These are phyloP conservation scores for Entomobrya multifasciata DNA, from an alignment of 2,888 invertebrate species.

Conservation along the genomic window DNA sequence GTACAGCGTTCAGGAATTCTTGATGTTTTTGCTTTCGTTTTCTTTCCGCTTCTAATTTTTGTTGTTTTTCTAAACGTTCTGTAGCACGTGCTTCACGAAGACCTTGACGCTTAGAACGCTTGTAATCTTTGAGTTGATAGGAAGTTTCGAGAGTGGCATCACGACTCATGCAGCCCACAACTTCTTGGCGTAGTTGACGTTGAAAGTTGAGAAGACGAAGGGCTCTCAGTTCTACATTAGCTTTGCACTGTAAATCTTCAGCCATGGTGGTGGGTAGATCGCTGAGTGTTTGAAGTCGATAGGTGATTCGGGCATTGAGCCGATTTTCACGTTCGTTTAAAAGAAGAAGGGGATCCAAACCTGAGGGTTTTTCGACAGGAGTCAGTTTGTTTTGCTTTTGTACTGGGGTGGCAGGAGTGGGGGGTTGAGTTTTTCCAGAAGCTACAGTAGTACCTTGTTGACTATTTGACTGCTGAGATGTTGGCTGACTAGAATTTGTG, in stretches of 20 bases:
- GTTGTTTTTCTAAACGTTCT: conserved; percentile 85
- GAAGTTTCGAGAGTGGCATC: conserved; percentile 85
- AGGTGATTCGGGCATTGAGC: conserved; percentile 83
- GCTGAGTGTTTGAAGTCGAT: conserved; percentile 83
- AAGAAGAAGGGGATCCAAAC: conserved; percentile 84
- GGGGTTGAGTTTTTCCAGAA: conserved; percentile 60
- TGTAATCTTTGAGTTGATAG: conserved; percentile 84
- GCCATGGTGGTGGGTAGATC: conserved; percentile 83
- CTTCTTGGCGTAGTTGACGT: conserved; percentile 82
- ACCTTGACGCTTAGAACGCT: conserved; percentile 84
- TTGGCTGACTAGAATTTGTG: conserved; percentile 50
- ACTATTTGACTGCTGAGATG: conserved; percentile 32
- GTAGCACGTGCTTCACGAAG: conserved; percentile 85
- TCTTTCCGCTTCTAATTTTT: conserved; percentile 85
- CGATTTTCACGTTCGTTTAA: conserved; percentile 84
- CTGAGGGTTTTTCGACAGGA: conserved; percentile 83
- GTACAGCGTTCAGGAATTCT: conserved; percentile 84
- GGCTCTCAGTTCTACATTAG: conserved; percentile 84
- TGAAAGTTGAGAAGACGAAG: conserved; percentile 85
- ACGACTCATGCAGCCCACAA: conserved; percentile 82
- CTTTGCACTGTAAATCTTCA: conserved; percentile 83
- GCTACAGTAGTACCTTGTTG: conserved; percentile 3
- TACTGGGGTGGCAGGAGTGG: conserved; percentile 59
- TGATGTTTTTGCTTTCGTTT: conserved; percentile 84
- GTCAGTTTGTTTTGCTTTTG: conserved; percentile 82